Evolutionary conservation across 1,140 invertebrate species (phyloP), one percentile per base, ranked within the genome.

Genomic region (Xylocopa sonorina): DNA sequence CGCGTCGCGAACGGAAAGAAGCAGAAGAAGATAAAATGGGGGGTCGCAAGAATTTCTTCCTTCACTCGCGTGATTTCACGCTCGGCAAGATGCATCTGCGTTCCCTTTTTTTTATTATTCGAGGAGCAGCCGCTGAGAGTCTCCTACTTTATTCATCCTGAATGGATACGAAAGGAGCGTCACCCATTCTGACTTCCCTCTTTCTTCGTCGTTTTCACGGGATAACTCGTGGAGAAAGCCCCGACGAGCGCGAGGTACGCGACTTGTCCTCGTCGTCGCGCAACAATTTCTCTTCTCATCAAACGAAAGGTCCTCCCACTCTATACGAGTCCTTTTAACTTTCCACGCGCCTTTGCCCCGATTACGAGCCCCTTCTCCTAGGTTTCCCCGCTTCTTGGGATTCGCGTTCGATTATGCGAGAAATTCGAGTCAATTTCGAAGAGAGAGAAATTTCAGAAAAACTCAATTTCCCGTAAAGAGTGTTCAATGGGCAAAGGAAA

Each of bases 1-100:
- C 18, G 46, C 38, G 21, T 14, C 18, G 38, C 32, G 24, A 50
- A 72, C 68, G 43, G 12, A 29, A 21, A 21, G 48, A 32, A 62
- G 5, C 41, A 16, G 41, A 62, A 43, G 51, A 29, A 24, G 32
- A 50, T 12, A 43, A 48, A 69, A 74, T 21, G n/a, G 48, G 50
- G 58, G 24, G n/a, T 34, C 7, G 51, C 46, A 62, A 83, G 51
- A 85, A 66, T 66, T n/a, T 80, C 74, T 60, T 83, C 38, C 50
- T 83, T 68, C 71, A n/a, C 50, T 50, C 51, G 66, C 48, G 51
- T n/a, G 60, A 77, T 85, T 84, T 85, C 72, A 81, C 78, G 48
- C 82, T 75, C 60, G 53, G 53, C 29, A 27, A 79, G 10, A 24
- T 24, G 60, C 29, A 43, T 67, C 60, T 27, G 32, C 43, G 5